Base-by-base conservation (phyloP, 2,888 invertebrate genomes). In the Gonocerus acuteangulatus region DNA sequence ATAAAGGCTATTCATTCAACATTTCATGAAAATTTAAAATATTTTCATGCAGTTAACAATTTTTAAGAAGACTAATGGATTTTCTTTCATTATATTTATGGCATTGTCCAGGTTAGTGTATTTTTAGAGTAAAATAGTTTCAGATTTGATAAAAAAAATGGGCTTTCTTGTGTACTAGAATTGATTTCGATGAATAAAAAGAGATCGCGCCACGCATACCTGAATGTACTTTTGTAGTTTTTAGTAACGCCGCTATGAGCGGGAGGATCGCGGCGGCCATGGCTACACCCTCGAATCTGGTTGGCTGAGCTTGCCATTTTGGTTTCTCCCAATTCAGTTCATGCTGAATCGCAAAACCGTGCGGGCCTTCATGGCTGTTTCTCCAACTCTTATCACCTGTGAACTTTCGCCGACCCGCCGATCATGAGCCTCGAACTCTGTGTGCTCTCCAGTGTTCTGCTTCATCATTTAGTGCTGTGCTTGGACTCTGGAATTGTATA, bases 311-410 rank as follows among this genome's bases (percentile, higher is more conserved):
- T 32, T 61, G 59, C 59, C 59, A 59, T 64, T 59, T 64, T 59
- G 59, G 47, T 61, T 58, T 64, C 61, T 59, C 49, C 34, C 32
- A 51, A 61, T 63, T 63, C 61, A 63, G 64, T 64, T 64, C 64
- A 48, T 52, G 64, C 48, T 59, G 64, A 59, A 58, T 64, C 64
- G 61, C 64, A 64, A 64, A 64, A 58, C 63, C 19, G 64, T 61
- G 59, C 44, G 61, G 61, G 57, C 51, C 39, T 58, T 15, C 48
- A 48, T 34, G 34, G 22, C 52, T 39, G 27, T 60, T 61, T 63
- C 48, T 61, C 57, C 34, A 45, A 45, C 19, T 22, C 45, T 57
- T 47, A 57, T 45, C 54, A 54, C 54, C 39, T 54, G 42, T 36
- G 21, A 36, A 22, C 54, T 54, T 42, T 23, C 58, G 58, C 39